A percentile compares a stretch with the other conserved stretches of the same genome.
Evolutionary conservation across 2,888 invertebrate species (phyloP).

Genomic region (Helicoverpa assulta): DNA sequence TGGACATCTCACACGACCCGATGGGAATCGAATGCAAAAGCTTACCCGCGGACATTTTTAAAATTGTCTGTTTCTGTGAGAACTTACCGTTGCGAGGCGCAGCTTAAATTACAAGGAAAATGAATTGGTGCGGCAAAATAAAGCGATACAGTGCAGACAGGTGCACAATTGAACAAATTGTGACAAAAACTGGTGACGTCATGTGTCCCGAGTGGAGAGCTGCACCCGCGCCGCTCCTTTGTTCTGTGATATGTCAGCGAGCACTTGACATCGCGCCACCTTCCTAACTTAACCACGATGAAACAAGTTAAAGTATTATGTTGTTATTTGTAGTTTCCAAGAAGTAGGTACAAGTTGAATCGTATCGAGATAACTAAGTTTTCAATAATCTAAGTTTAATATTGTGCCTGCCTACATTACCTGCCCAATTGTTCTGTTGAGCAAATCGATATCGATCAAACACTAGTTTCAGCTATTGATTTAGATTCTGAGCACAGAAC

Average conservation of each 20-base stretch:
- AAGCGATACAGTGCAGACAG: conserved; percentile 69
- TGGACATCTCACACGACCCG: conserved; percentile 78
- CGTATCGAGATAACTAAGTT: no score
- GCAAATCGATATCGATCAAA: no score
- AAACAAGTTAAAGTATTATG: no score
- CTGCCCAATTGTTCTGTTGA: no score
- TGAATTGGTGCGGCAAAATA: conserved; percentile 65
- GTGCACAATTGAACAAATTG: conserved; percentile 75
- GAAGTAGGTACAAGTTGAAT: no score
- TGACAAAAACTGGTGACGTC: conserved; percentile 73
- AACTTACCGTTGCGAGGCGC: conserved; percentile 66
- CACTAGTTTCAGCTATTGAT: no score
- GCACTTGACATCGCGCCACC: neutral
- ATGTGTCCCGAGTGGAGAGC: conserved; percentile 62
- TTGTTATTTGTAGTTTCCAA: no score
- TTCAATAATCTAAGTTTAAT: no score
- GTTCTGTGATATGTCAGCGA: conserved; percentile 29
- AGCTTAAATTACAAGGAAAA: conserved; percentile 67
- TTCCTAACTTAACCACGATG: neutral
- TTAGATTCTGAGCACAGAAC: no score
- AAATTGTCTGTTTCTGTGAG: conserved; percentile 80
- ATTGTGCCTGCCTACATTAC: no score
- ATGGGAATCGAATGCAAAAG: conserved; percentile 82
- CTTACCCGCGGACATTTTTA: conserved; percentile 76
- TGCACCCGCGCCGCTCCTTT: conserved; percentile 31